Evolutionary conservation across 2,888 invertebrate genomes (phyloP), one percentile per base, ranked within the genome.

Genomic region (Drosophila neutralis): DNA sequence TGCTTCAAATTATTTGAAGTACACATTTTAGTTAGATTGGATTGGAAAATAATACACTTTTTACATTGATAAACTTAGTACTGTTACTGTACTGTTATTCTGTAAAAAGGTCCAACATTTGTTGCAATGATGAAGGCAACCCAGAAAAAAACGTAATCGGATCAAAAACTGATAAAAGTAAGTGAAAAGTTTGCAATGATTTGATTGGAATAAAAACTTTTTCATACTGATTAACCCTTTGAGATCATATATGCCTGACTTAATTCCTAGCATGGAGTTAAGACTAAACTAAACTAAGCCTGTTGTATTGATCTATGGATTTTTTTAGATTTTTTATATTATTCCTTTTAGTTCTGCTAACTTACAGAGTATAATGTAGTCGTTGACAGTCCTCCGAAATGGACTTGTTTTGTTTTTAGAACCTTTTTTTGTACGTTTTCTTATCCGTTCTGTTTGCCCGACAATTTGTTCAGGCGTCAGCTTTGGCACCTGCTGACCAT

Each of bases 391-490:
- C 3, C 8, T 18, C 0, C 3, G 1, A 31, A n/a, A 8, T 24
- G 0, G 0, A 24, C 56, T 5, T 60, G 33, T 35, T 60, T 36
- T 69, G 21, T 51, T 52, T 51, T 51, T 66, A 40, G 45, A 10
- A 52, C 11, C 49, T 24, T 67, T 62, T 68, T 76, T 77, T 69
- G 33, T 49, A 33, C 51, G 29, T 57, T 74, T 63, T 64, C 73
- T 71, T 69, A 57, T 63, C 67, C 67, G 35, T 69, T 81, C 56
- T 75, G 70, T 73, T 87, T 87, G 82, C 52, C 74, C 80, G 80
- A 87, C 87, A 82, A 89, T 87, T 87, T 84, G 77, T 71, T 57
- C 73, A 73, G 82, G 89, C 85, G 89, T 89, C 87, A 77, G 85
- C 60, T 89, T 72, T 89, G 80, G 82, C 85, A 85, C 85, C 85